Evolutionary conservation across 2,888 invertebrate species (phyloP).

Genomic region (Rotaria macrura): DNA sequence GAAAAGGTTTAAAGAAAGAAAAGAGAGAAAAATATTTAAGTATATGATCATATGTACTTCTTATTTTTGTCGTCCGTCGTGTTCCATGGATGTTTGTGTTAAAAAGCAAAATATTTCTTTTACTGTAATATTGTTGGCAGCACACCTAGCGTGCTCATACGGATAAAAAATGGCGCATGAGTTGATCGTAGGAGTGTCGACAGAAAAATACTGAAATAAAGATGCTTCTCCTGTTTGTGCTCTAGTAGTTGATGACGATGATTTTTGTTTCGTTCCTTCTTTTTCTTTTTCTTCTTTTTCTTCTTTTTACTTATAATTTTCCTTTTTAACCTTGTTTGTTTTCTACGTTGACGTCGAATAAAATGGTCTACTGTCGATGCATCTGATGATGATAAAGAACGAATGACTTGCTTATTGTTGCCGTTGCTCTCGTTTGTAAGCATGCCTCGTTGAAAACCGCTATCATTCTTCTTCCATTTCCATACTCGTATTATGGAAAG

Average conservation of each 20-base stretch:
- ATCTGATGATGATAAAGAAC: not conserved
- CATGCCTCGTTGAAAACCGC: not conserved
- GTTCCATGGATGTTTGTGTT: not conserved
- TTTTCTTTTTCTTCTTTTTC: not conserved
- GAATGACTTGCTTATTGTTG: not conserved
- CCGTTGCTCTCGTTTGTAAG: not conserved
- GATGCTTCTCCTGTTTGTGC: not conserved
- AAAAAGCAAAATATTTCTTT: not conserved
- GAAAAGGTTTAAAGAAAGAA: not conserved
- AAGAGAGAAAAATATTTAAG: not conserved
- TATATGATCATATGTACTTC: not conserved
- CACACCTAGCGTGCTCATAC: not conserved
- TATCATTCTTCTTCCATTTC: not conserved
- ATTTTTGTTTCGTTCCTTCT: not conserved
- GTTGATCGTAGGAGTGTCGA: not conserved
- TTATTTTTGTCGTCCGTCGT: not conserved
- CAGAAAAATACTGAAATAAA: not conserved
- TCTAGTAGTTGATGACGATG: not conserved
- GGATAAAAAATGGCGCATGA: not conserved
- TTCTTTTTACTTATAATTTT: not conserved
- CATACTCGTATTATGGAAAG: not conserved
- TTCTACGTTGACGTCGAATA: not conserved
- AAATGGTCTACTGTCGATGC: not conserved
- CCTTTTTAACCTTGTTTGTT: slow-evolving; percentile 1
- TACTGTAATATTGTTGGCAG: not conserved